phyloP scores from a whole-genome alignment of 2,888 invertebrate genomes.

The Cosmia pyralina region DNA sequence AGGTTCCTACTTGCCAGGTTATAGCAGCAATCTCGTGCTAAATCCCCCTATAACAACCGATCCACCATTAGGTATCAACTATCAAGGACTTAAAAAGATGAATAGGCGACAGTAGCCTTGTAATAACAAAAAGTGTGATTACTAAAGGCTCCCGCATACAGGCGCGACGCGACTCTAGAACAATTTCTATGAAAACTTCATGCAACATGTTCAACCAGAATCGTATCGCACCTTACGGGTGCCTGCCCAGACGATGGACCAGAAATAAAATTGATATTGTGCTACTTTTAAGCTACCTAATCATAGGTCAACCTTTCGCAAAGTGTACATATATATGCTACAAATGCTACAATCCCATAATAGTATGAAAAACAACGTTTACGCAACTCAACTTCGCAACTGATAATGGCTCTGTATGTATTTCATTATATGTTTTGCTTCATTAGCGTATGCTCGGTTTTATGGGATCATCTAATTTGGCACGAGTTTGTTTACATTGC shows the following conservation, averaged over 20 bases:
- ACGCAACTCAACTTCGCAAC: slow-evolving; percentile 42
- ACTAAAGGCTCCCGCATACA: too few relatives aligned
- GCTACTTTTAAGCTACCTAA: too few relatives aligned
- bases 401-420: slow-evolving; percentile 17
- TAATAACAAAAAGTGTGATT: background rate
- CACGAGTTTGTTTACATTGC: slow-evolving; percentile 18
- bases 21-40: too few relatives aligned
- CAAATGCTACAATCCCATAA: slow-evolving; percentile 11
- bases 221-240: too few relatives aligned
- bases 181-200: too few relatives aligned
- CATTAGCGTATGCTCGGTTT: slow-evolving; percentile 36
- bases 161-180: too few relatives aligned
- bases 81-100: background rate
- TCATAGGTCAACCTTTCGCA: background rate
- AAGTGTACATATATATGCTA: background rate
- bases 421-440: slow-evolving; percentile 37
- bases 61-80: too few relatives aligned
- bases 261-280: too few relatives aligned
- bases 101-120: background rate
- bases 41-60: too few relatives aligned
- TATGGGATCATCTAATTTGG: slow-evolving; percentile 50
- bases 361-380: slow-evolving; percentile 25
- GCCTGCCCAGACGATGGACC: background rate
- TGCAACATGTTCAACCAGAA: too few relatives aligned
- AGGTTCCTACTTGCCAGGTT: too few relatives aligned